Base-by-base conservation (phyloP, 2,888 invertebrate species). In the Diarsia mendica region DNA sequence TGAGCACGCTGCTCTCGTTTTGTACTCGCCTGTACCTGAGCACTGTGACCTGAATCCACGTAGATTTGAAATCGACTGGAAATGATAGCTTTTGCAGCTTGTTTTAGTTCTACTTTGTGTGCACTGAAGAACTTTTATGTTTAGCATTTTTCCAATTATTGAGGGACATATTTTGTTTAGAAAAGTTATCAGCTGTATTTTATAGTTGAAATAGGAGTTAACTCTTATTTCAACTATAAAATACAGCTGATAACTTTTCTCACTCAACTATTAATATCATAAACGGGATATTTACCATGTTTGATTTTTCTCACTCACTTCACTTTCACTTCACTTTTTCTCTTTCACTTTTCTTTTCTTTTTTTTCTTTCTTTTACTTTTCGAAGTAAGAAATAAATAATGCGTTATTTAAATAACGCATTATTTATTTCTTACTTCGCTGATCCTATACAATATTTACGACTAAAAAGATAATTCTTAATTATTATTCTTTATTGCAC, bases 1-100 rank as follows among this genome's bases (percentile, higher is more conserved):
- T 87, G 79, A 89, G 90, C 86, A 88, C 87, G 88, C 87, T 89
- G 79, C 48, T 82, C 82, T 87, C 82, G 79, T 87, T 88, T 88
- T 88, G 83, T 87, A 85, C 86, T 88, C 82, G 82, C 76, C 83
- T 84, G 88, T 89, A 89, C 88, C 84, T 77, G 83, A 87, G 77
- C 78, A 85, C 85, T 87, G 87, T 90, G 89, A 90, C 89, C 90
- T 82, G 79, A 80, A 87, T 85, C 74, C 77, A 85, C 80, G 70
- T 75, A 77, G 81, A 83, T 87, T 80, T 83, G 60, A 85, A 82
- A 84, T 80, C 79, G 80, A 80, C 86, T 87, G 83, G 83, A 89
- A 89, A 83, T 83, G 76, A 84, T 83, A 84, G 70, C 60, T 58
- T 58, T 70, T 46, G 48, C 67, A 66, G 72, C 67, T 75, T 28